Base-by-base conservation (phyloP, 2,113 vertebrate species). In the Atrichornis clamosus region DNA sequence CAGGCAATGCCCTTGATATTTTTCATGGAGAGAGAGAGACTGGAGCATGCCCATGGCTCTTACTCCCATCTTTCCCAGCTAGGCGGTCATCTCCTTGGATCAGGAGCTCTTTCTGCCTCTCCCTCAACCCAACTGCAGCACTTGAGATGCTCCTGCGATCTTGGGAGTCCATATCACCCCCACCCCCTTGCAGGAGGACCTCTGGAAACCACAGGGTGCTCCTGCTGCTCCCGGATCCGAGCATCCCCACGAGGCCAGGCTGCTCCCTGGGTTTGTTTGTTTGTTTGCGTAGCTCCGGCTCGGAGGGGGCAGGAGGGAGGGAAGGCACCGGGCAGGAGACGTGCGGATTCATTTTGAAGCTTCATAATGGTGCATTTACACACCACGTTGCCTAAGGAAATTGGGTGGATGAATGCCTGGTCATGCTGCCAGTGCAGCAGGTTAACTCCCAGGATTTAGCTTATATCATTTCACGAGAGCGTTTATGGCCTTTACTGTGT, bases 361-460 rank as follows among this genome's bases (percentile, higher is more conserved):
- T 97, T 98, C 98, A 98, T 98, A 96, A 98, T 87, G 95, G 95
- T 21, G 46, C 98, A 95, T 98, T 97, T 97, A 97, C 96, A 93
- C 98, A 97, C 96, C 41, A 47, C 84, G 84, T 96, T 95, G 97
- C 95, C 95, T 53, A 62, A 87, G 91, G 97, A 98, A 98, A 98
- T 98, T 97, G 97, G 97, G 95, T 82, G 68, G 96, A 97, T 97
- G 95, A 97, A 98, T 98, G 98, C 98, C 97, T 97, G 98, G 97
- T 98, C 98, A 98, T 98, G 98, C 98, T 91, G 97, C 73, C 78
- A 8, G 98, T 97, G 96, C 97, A 78, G 72, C 39, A 15, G 98
- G 98, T 98, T 98, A 98, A 97, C 97, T 93, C 97, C 96, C 93
- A 58, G 77, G 97, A 97, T 98, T 96, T 96, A 97, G 98, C 95